Evolutionary conservation across 35 echinoderm and acorn worm genomes (phyloP), one percentile per base, ranked within the genome.

Genomic region (Nesometra sesokonis): DNA sequence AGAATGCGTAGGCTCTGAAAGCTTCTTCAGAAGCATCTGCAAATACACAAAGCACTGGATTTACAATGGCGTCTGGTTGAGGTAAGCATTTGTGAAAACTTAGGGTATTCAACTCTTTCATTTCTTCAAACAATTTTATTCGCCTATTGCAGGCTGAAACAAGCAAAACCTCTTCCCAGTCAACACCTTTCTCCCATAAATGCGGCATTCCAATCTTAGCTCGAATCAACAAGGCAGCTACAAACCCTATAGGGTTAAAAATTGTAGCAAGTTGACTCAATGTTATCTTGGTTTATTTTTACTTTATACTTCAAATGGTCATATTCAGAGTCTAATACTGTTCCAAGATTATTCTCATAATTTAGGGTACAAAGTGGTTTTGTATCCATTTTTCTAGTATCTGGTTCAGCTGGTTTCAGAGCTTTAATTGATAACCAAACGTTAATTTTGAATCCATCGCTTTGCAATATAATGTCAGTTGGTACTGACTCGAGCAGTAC

Each of bases 21-120:
- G 92, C 92, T n/a, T 79, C n/a, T 78, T 93, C 88, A 3, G 92
- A 87, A 0, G 85, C 92, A 83, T 93, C 88, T 0, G 79, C 90
- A 33, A 93, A 93, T 9, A 93, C 87, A 32, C 88, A 93, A 0
- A 93, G 35, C 27, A 89, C 77, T 11, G 92, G 92, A 78, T 47
- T 19, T 21, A 37, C 40, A 11, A 35, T 29, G 3, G 36, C 46
- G n/a, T 43, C 11, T 57, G 84, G 39, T 43, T 4, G 83, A 23
- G 88, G 77, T 21, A 93, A 30, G 80, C 88, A 79, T 90, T 88
- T 83, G 3, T 67, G 31, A 46, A 84, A 90, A 5, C 17, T 77
- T 13, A 77, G 8, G 31, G 86, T n/a, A 47, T 89, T 93, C 57
- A 90, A 52, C 30, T 40, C 32, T 33, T 88, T 57, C 93, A 94